phyloP scores from a whole-genome alignment of 2,113 vertebrate genomes.

The Prinia subflava region DNA sequence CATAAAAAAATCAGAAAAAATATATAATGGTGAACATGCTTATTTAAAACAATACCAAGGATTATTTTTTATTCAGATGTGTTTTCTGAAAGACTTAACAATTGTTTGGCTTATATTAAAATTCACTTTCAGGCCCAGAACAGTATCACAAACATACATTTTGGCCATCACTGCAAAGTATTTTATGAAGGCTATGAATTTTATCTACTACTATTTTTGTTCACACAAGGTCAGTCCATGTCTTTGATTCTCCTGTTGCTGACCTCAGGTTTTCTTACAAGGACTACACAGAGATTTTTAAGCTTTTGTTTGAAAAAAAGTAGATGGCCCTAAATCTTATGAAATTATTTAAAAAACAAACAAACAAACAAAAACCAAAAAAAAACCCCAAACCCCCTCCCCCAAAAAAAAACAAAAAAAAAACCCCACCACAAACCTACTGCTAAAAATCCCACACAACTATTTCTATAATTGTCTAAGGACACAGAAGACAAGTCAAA shows the following conservation, averaged over 20 bases:
- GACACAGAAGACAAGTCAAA: not conserved
- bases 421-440: too few relatives aligned
- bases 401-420: not conserved
- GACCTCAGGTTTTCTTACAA: not conserved
- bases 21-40: not conserved
- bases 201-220: not conserved
- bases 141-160: not conserved
- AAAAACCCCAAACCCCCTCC: too few relatives aligned
- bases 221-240: not conserved
- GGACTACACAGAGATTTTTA: not conserved
- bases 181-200: not conserved
- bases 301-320: not conserved
- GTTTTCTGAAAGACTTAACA: not conserved
- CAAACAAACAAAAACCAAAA: not conserved
- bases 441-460: rapidly evolving
- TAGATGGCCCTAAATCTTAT: not conserved
- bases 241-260: not conserved
- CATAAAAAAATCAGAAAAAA: not conserved
- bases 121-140: not conserved
- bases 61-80: not conserved
- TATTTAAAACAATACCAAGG: not conserved
- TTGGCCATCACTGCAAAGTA: not conserved
- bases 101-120: not conserved
- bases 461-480: not conserved
- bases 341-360: not conserved